These are phyloP conservation scores for Fabriciana adippe DNA, from an alignment of 2,888 invertebrate species.

Conservation along the genomic window DNA sequence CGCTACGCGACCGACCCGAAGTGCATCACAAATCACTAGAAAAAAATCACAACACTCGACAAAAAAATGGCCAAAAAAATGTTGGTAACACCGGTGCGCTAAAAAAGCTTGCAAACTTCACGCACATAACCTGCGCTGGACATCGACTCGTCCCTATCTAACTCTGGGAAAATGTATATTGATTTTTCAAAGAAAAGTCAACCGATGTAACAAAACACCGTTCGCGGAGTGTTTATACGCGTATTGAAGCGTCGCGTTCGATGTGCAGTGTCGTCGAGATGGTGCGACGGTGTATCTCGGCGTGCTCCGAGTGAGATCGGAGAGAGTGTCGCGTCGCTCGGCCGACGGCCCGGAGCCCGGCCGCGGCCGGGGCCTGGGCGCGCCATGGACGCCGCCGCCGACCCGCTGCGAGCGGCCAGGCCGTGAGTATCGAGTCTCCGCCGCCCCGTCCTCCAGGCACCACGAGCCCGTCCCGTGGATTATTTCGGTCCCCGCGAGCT, in stretches of 20 bases:
- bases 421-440: slow-evolving; percentile 71
- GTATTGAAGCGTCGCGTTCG: slow-evolving; percentile 74
- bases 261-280: slow-evolving; percentile 79
- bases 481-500: slow-evolving; percentile 74
- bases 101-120: slow-evolving; percentile 84
- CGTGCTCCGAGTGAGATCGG: slow-evolving; percentile 78
- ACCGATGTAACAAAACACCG: slow-evolving; percentile 82
- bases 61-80: slow-evolving; percentile 82
- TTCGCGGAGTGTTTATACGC: slow-evolving; percentile 81
- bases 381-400: slow-evolving; percentile 79
- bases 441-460: slow-evolving; percentile 46
- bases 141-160: slow-evolving; percentile 82
- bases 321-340: slow-evolving; percentile 79
- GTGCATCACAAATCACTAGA: slow-evolving; percentile 71
- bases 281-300: slow-evolving; percentile 78
- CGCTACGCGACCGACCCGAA: slow-evolving; percentile 59
- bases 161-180: slow-evolving; percentile 83
- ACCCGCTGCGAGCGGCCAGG: slow-evolving; percentile 79
- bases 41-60: slow-evolving; percentile 82
- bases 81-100: slow-evolving; percentile 83
- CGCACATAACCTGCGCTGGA: slow-evolving; percentile 83
- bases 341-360: slow-evolving; percentile 78
- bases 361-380: slow-evolving; percentile 79
- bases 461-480: slow-evolving; percentile 56
- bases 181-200: slow-evolving; percentile 84